Conservation (phyloP, 2,888 invertebrate species). For the Synergus japonicus region DNA sequence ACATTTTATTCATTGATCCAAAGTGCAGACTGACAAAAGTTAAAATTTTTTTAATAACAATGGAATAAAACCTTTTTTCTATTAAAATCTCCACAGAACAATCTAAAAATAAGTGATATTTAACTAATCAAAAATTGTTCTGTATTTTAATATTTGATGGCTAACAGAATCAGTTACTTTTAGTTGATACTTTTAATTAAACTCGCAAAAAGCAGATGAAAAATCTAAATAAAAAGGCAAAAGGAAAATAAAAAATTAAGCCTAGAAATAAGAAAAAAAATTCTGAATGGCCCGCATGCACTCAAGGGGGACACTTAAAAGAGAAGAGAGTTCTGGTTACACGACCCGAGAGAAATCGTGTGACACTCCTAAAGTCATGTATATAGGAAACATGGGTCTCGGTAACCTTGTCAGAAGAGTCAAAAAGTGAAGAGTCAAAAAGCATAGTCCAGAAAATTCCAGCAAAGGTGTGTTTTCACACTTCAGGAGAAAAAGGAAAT, state of each 20-base stretch:
- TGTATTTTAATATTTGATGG: too few relatives aligned
- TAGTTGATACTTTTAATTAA: not conserved
- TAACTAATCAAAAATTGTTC: too few relatives aligned
- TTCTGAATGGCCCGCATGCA: not conserved
- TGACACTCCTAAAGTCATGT: constrained; percentile 12
- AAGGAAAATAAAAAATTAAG: not conserved
- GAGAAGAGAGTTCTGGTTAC: constrained; percentile 14
- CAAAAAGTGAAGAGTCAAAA: not conserved
- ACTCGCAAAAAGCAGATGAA: not conserved
- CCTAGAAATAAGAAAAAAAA: not conserved
- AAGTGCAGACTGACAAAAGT: too few relatives aligned
- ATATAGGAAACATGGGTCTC: not conserved
- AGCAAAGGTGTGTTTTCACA: not conserved
- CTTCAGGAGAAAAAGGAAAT: not conserved
- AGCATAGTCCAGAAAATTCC: constrained; percentile 9
- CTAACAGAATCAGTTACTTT: not conserved
- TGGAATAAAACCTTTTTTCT: too few relatives aligned
- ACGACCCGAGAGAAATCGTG: constrained; percentile 31
- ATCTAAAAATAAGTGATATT: too few relatives aligned
- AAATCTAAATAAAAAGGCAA: not conserved
- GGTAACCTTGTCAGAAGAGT: not conserved
- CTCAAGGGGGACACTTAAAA: not conserved
- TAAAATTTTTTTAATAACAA: too few relatives aligned
- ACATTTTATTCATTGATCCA: too few relatives aligned
- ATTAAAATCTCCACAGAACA: too few relatives aligned